phyloP scores from a whole-genome alignment of 1,140 invertebrate genomes.

The Scaptodrosophila lebanonensis region DNA sequence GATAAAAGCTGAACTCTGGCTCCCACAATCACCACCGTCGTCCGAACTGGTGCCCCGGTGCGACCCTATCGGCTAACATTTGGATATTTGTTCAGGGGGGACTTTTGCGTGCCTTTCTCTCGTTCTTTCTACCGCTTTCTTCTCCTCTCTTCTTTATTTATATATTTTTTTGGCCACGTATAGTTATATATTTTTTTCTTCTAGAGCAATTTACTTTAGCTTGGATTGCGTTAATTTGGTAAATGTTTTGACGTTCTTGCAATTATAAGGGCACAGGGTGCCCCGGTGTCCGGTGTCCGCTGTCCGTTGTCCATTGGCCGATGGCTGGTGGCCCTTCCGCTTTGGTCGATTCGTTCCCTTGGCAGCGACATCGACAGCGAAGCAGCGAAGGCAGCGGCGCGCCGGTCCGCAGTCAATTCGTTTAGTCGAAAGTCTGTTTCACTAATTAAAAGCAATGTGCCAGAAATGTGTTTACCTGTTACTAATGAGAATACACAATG shows the following conservation, averaged over 20 bases:
- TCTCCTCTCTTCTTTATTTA: background rate
- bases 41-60: no score
- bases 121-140: constrained; percentile 15
- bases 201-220: constrained; percentile 53
- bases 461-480: constrained; percentile 73
- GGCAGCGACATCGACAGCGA: no score
- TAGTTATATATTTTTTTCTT: constrained; percentile 37
- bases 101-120: constrained; percentile 31
- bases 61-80: constrained; percentile 59
- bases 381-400: no score
- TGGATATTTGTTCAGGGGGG: constrained; percentile 20
- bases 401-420: constrained; percentile 37
- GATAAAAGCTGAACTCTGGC: constrained; percentile 48
- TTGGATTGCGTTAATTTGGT: constrained; percentile 72
- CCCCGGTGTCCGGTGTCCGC: constrained; percentile 12
- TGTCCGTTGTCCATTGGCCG: background rate
- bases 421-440: constrained; percentile 58
- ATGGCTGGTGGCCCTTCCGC: constrained; percentile 38
- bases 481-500: constrained; percentile 73
- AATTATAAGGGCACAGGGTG: constrained; percentile 67
- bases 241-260: constrained; percentile 71
- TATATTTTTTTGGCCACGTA: constrained; percentile 29
- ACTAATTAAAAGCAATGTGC: constrained; percentile 74
- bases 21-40: no score
- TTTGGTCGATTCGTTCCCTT: constrained; percentile 13